Base-by-base conservation (phyloP, 2,113 vertebrate genomes). In the Hypanus sabinus region DNA sequence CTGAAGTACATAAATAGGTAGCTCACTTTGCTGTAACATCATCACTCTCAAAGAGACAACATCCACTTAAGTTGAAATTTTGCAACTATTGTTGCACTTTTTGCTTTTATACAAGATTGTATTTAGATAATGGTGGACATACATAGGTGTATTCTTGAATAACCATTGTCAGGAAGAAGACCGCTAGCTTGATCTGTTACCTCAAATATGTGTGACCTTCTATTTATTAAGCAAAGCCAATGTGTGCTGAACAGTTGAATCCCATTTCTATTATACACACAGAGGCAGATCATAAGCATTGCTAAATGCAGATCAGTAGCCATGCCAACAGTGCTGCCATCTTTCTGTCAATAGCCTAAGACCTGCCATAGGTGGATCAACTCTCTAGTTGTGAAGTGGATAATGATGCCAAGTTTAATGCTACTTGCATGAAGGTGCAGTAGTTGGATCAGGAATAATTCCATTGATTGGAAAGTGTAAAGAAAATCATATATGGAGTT, bases 121-220 rank as follows among this genome's bases (percentile, higher is more conserved):
- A 88, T 90, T 14, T 90, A 90, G 33, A 65, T 90, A 90, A 65
- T 33, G 62, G 60, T n/a, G 38, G 85, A 65, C n/a, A 65, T 90
- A 7, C 27, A 68, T 68, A 33, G 3, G n/a, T n/a, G 20, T 30
- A 88, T 33, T 65, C 85, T 88, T 65, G 16, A 88, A 62, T 65
- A 88, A 88, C 65, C 85, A 12, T 88, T 62, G 27, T 88, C 33
- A 65, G 60, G 30, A 88, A n/a, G 60, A 30, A 62, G n/a, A 88
- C 85, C 85, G 65, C 14, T 62, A 33, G 36, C 60, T 33, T 88
- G 57, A 88, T 60, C 33, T 88, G 57, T 88, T 88, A 65, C 85
- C 30, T 88, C 85, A 88, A 65, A 33, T 14, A 65, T 62, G 60
- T 88, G 85, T 65, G 57, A 62, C 85, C 60, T 88, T 88, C 65